Evolutionary conservation across 2,888 invertebrate genomes (phyloP).

Genomic region (Odontothrips loti): DNA sequence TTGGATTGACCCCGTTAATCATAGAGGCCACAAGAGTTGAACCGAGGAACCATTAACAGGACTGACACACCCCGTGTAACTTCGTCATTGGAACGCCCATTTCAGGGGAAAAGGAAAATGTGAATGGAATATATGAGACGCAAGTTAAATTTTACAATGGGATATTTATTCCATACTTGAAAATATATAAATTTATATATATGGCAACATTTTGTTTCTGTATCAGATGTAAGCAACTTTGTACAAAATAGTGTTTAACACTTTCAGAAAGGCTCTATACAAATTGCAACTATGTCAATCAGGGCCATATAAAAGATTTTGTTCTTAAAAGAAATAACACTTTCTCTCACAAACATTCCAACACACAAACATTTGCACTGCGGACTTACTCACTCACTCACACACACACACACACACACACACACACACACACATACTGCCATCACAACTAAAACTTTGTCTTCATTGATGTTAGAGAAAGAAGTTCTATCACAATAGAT

Average conservation of each 20-base stretch:
- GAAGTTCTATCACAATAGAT: slow-evolving; percentile 21
- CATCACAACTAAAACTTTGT: slow-evolving; percentile 19
- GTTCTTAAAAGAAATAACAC: not conserved
- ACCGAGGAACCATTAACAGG: not conserved
- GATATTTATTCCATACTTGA: slow-evolving; percentile 13
- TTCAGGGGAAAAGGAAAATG: not conserved
- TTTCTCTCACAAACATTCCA: not conserved
- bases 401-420: not conserved
- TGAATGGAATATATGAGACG: not conserved
- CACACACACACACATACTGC: not conserved
- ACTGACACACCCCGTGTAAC: not conserved
- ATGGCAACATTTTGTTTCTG: slow-evolving; percentile 26
- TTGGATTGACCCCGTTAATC: not conserved
- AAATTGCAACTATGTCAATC: slow-evolving; percentile 25
- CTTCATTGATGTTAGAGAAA: slow-evolving; percentile 20
- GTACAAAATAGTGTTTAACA: slow-evolving; percentile 25
- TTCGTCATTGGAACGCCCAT: not conserved
- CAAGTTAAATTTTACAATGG: not conserved
- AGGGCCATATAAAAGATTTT: slow-evolving; percentile 14
- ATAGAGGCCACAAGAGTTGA: not conserved
- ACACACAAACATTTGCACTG: too few species aligned
- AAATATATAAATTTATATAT: slow-evolving; percentile 26
- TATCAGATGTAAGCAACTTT: slow-evolving; percentile 18
- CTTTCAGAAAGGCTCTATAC: slow-evolving; percentile 17
- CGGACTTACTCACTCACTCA: too few species aligned